Evolutionary conservation across 1,140 invertebrate species (phyloP).

Genomic region (Euwallacea fornicatus): DNA sequence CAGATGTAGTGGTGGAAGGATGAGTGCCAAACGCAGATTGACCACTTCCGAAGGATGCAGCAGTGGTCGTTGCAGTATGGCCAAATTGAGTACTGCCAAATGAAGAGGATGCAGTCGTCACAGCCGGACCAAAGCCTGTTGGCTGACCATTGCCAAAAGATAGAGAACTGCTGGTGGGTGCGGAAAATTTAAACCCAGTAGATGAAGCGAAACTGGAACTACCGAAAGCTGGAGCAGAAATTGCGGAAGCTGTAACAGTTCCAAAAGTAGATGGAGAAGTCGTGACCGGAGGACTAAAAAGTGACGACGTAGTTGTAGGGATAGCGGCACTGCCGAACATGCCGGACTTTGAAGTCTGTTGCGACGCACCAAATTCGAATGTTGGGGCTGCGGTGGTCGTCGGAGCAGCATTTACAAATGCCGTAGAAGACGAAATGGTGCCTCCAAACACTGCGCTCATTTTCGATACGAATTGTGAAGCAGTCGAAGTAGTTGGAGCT

Average conservation of each 20-base stretch:
- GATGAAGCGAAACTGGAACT: background rate
- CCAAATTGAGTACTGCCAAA: conserved; percentile 11
- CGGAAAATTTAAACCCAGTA: background rate
- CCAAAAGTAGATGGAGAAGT: background rate
- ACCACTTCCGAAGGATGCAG: conserved; percentile 11
- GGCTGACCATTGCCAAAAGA: background rate
- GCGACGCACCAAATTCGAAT: background rate
- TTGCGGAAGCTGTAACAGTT: background rate
- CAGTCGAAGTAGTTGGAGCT: background rate
- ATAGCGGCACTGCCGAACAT: background rate
- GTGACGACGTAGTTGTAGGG: conserved; percentile 1
- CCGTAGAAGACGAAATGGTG: background rate
- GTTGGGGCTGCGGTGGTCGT: background rate
- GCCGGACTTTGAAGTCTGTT: background rate
- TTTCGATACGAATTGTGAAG: background rate
- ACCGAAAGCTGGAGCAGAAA: background rate
- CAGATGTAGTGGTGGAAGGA: conserved; percentile 8
- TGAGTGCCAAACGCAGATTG: conserved; percentile 4
- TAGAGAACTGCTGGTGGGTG: background rate
- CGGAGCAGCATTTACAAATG: background rate
- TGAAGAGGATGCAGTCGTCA: background rate
- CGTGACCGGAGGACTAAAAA: background rate
- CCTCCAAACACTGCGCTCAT: background rate
- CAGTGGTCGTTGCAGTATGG: conserved; percentile 1
- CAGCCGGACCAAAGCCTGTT: background rate